Percentiles rank a stretch among this genome's conserved stretches.
phyloP scores from a whole-genome alignment of 2,888 invertebrate species.

The Mimachlamys varia region DNA sequence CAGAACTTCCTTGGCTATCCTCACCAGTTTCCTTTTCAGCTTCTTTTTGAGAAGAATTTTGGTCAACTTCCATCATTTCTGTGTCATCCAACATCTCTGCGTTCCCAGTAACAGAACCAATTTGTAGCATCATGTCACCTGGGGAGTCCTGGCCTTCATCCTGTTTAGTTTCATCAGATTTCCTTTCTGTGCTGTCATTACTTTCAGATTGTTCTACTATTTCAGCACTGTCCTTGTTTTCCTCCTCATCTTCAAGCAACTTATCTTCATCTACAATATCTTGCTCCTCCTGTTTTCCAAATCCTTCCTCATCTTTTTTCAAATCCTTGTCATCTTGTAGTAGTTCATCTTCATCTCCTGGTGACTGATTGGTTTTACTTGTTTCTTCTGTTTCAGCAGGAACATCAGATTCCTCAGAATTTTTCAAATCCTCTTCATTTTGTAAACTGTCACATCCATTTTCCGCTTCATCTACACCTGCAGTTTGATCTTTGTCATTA shows the following conservation, averaged over 20 bases:
- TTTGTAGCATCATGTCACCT: not conserved
- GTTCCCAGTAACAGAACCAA: not conserved
- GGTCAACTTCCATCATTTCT: conserved; percentile 34
- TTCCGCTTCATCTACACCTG: not conserved
- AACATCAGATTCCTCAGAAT: not conserved
- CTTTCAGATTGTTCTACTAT: conserved; percentile 39
- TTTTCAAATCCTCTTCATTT: not conserved
- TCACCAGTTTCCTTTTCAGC: conserved; percentile 10
- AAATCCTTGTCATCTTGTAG: conserved; percentile 36
- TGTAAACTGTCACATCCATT: not conserved
- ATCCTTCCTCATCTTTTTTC: conserved; percentile 38
- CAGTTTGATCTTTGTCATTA: not conserved
- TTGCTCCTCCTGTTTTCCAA: conserved; percentile 33
- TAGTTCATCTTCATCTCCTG: conserved; percentile 38
- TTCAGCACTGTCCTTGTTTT: not conserved
- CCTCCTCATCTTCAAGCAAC: conserved; percentile 37
- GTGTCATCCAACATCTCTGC: not conserved
- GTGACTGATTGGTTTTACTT: not conserved
- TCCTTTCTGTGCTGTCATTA: not conserved
- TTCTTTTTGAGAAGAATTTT: not conserved
- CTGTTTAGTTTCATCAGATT: not conserved
- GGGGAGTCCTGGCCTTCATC: not conserved
- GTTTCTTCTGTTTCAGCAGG: conserved; percentile 40
- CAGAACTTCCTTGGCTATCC: not conserved
- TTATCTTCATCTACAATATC: conserved; percentile 28